Conservation (phyloP, 2,888 invertebrate species). For the Athripsodes cinereus region DNA sequence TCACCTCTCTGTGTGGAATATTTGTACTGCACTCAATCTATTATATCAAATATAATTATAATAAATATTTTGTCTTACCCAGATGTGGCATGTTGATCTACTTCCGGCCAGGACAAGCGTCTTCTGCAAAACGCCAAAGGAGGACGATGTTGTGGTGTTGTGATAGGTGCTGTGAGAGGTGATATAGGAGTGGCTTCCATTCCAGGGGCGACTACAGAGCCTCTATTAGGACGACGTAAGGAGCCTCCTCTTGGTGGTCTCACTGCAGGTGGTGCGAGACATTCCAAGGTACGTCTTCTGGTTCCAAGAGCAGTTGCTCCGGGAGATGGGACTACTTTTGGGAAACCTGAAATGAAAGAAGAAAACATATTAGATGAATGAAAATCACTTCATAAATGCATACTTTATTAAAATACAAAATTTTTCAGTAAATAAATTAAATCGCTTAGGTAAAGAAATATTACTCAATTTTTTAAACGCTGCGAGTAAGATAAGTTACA, state of each 20-base stretch:
- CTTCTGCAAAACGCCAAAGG: conserved; percentile 71
- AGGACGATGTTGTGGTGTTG: conserved; percentile 57
- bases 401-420: too few relatives aligned
- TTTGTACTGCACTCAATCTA: too few relatives aligned
- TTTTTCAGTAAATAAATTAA: too few relatives aligned
- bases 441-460: too few relatives aligned
- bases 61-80: conserved; percentile 70
- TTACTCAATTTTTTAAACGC: too few relatives aligned
- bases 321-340: conserved; percentile 66
- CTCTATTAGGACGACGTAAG: conserved; percentile 50
- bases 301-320: conserved; percentile 53
- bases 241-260: conserved; percentile 51
- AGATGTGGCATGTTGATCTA: conserved; percentile 75
- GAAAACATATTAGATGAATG: too few relatives aligned
- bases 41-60: too few relatives aligned
- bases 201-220: conserved; percentile 35
- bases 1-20: too few relatives aligned
- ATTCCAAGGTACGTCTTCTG: conserved; percentile 59
- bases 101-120: conserved; percentile 77
- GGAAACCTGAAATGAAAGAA: conserved; percentile 53
- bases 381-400: too few relatives aligned
- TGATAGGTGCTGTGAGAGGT: conserved; percentile 44
- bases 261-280: conserved; percentile 49
- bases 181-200: conserved; percentile 35
- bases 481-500: too few relatives aligned